phyloP scores from a whole-genome alignment of 92 coral and sea anemone species.

The Porites rus region DNA sequence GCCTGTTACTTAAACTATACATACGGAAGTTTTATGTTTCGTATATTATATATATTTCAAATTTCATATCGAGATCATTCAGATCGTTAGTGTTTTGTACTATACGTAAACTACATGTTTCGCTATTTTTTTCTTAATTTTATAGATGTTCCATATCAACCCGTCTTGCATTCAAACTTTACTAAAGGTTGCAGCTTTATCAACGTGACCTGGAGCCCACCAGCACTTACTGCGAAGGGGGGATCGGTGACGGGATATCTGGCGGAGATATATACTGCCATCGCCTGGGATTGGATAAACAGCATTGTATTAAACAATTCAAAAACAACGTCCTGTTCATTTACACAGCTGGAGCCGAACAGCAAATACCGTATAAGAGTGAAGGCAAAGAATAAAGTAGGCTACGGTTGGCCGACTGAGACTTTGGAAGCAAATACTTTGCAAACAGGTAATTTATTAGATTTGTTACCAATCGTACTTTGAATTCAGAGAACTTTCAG shows the following conservation, averaged over 20 bases:
- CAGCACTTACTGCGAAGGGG: conserved; percentile 1
- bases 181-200: background rate
- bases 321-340: background rate
- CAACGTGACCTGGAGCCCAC: conserved; percentile 14
- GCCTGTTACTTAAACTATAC: no score
- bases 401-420: background rate
- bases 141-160: conserved; percentile 19
- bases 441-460: background rate
- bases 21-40: no score
- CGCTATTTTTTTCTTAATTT: background rate
- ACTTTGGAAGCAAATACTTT: background rate
- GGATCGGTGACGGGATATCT: conserved; percentile 16
- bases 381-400: background rate
- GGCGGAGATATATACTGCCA: background rate
- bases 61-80: no score
- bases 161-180: background rate
- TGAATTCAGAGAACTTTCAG: no score
- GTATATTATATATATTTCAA: no score
- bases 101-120: no score
- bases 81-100: no score
- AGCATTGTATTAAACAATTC: background rate
- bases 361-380: conserved; percentile 5
- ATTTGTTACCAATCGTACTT: no score
- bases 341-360: background rate
- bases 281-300: background rate